These are phyloP conservation scores for Chanos chanos DNA, from an alignment of 2,797 vertebrate species.

Conservation along the genomic window DNA sequence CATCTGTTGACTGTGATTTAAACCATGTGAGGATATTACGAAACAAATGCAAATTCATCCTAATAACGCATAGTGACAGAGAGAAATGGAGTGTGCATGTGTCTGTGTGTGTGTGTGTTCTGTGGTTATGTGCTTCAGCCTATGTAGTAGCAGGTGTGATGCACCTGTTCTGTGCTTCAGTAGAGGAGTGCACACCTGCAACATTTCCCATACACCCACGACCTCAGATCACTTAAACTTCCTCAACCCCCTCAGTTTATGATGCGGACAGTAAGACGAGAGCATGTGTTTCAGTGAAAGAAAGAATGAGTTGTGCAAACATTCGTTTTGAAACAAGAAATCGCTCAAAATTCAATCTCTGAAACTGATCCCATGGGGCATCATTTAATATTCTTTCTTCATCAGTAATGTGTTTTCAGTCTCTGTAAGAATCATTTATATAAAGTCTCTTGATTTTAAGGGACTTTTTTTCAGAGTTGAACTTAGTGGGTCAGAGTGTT, in stretches of 20 bases:
- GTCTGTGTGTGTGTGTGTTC: neutral
- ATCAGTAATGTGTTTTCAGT: too few relatives aligned
- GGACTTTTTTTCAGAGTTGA: too few relatives aligned
- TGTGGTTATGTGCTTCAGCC: constrained; percentile 23
- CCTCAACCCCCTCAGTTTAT: neutral
- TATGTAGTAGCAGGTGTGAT: constrained; percentile 59
- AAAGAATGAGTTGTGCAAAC: too few relatives aligned
- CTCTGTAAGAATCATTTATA: too few relatives aligned
- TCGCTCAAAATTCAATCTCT: too few relatives aligned
- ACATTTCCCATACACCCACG: constrained; percentile 15
- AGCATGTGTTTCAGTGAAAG: constrained; percentile 17
- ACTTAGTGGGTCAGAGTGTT: too few relatives aligned
- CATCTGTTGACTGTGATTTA: constrained; percentile 26
- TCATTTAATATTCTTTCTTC: too few relatives aligned
- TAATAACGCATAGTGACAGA: constrained; percentile 16
- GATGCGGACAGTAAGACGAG: constrained; percentile 40
- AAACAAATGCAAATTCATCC: constrained; percentile 17
- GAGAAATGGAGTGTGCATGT: constrained; percentile 8
- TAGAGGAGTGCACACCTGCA: constrained; percentile 57
- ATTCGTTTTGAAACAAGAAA: too few relatives aligned
- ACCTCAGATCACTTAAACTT: constrained; percentile 8
- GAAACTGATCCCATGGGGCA: too few relatives aligned
- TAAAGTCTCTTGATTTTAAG: too few relatives aligned
- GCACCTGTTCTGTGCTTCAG: constrained; percentile 59
- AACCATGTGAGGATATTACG: constrained; percentile 16